These are phyloP conservation scores for Pardosa pseudoannulata DNA, from an alignment of 2,888 invertebrate genomes.

Conservation along the genomic window DNA sequence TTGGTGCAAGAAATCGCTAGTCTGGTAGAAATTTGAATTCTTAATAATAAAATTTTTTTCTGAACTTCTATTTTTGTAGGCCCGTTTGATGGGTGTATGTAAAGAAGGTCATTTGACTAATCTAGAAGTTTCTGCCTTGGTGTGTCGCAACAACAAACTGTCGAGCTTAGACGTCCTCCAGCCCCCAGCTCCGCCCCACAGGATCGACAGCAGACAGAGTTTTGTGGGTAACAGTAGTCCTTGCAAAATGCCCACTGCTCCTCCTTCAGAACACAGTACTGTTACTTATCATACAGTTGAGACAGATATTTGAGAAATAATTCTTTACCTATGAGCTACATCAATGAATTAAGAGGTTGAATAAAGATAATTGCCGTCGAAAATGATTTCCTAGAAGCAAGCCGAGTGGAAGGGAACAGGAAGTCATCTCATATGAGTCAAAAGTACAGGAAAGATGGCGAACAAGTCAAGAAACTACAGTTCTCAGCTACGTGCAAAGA, in stretches of 20 bases:
- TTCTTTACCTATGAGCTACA: neutral
- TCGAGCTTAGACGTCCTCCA: slow-evolving; percentile 60
- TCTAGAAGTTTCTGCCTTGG: slow-evolving; percentile 75
- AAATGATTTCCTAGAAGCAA: neutral
- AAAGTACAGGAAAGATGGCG: neutral
- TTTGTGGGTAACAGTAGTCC: slow-evolving; percentile 37
- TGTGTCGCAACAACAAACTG: slow-evolving; percentile 71
- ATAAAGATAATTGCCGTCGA: neutral
- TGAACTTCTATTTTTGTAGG: too few species aligned
- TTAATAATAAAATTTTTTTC: too few species aligned
- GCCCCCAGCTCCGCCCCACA: slow-evolving; percentile 62
- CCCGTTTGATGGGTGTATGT: slow-evolving; percentile 75
- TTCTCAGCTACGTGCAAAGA: neutral
- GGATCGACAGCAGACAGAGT: slow-evolving; percentile 61
- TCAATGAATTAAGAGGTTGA: neutral
- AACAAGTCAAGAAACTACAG: neutral
- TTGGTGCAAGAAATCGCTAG: too few species aligned
- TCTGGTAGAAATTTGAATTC: too few species aligned
- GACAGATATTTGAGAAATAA: slow-evolving; percentile 58
- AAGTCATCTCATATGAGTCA: neutral
- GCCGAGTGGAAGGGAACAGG: neutral
- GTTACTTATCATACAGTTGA: slow-evolving; percentile 60
- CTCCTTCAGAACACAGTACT: slow-evolving; percentile 27
- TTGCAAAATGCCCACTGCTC: slow-evolving; percentile 32
- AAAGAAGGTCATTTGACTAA: slow-evolving; percentile 76